Conservation (phyloP, 2,888 invertebrate genomes). For the Sthenelais limicola region DNA sequence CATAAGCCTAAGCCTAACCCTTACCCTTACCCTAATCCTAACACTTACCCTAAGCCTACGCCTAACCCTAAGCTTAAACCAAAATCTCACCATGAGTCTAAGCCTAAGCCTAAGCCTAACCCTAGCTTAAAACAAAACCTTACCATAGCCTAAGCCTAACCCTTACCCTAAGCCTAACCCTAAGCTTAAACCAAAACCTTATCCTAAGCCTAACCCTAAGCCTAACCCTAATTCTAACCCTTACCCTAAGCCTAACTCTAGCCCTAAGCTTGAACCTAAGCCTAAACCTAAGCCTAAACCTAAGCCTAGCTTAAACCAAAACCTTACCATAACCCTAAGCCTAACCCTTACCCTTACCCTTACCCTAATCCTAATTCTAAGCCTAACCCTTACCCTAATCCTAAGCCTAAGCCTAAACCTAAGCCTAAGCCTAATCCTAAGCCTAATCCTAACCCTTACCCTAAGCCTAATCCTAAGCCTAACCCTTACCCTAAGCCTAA, state of each 20-base stretch:
- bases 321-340: background rate
- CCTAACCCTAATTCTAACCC: slow-evolving; percentile 1
- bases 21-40: background rate
- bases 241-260: background rate
- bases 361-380: background rate
- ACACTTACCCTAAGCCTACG: background rate
- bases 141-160: slow-evolving; percentile 1
- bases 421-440: background rate
- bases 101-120: background rate
- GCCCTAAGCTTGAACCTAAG: background rate
- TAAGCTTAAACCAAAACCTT: background rate
- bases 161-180: background rate
- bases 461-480: background rate
- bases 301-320: background rate
- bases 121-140: background rate
- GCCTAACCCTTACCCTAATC: background rate
- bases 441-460: background rate
- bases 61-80: background rate
- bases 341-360: background rate
- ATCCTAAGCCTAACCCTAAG: background rate
- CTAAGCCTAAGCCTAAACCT: background rate
- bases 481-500: background rate
- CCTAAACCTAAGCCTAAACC: background rate
- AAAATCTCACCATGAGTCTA: background rate
- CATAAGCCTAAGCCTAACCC: background rate